Conservation (phyloP, 2,797 vertebrate species). For the Anomalospiza imberbis region DNA sequence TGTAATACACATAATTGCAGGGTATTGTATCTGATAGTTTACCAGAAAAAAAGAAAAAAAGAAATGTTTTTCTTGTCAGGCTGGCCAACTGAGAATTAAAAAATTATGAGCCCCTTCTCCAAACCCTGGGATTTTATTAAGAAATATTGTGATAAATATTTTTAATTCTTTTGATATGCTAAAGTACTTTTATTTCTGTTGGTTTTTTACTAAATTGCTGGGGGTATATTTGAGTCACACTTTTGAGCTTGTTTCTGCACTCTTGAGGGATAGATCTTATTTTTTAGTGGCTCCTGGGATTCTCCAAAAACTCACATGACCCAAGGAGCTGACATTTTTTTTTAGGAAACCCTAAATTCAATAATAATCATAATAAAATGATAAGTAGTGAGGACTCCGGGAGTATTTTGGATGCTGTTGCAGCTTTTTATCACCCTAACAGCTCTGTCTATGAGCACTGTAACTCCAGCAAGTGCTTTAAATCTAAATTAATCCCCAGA, state of each 20-base stretch:
- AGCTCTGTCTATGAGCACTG: neutral
- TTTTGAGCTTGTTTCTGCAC: neutral
- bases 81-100: neutral
- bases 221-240: neutral
- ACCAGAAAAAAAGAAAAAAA: neutral
- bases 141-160: neutral
- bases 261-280: neutral
- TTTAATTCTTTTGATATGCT: neutral
- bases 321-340: neutral
- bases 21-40: neutral
- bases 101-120: neutral
- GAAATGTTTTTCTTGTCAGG: neutral
- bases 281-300: neutral
- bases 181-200: neutral
- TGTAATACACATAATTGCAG: neutral
- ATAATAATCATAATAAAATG: neutral
- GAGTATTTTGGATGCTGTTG: neutral
- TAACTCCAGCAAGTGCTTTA: neutral
- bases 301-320: neutral
- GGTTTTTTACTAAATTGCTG: neutral
- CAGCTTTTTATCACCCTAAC: neutral
- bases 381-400: neutral
- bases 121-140: neutral
- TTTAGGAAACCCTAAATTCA: neutral
- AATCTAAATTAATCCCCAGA: neutral